Evolutionary conservation across 2,797 vertebrate species (phyloP), one percentile per base, ranked within the genome.

Genomic region (Serranus cabrilla): DNA sequence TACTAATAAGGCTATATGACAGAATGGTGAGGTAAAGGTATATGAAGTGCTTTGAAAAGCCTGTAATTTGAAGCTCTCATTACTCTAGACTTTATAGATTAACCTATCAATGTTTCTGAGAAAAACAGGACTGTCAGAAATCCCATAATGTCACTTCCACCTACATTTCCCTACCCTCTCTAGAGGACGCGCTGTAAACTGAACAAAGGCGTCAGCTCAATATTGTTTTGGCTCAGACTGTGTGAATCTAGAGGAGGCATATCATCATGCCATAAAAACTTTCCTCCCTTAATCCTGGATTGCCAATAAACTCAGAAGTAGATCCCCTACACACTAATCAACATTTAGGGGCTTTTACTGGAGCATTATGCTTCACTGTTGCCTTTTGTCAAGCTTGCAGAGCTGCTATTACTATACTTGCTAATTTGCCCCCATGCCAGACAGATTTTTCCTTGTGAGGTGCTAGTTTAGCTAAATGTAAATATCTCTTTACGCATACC

Each of bases 101-200:
- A 77, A 80, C 68, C 23, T 62, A 60, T 62, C 79, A 76, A 45
- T 63, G 65, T 85, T 68, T 67, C 55, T 31, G 20, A 81, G 68
- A 81, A 79, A 82, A 78, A 88, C 59, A 31, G 78, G 54, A 83
- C 61, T 59, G 81, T 86, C 87, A 88, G 55, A 78, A 71, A 56
- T 62, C 61, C 75, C 61, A 55, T 78, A 67, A 78, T 74, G 43
- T 56, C 21, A 80, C 81, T 68, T 42, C 49, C 56, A 40, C 56
- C 76, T 49, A 68, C 73, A 63, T 47, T n/a, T 50, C 69, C 9
- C 34, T 20, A 0, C 46, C 27, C 54, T 68, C 65, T 61, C 34
- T 21, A 27, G 65, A 60, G 61, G 31, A 37, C 46, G 25, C 67
- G 4, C n/a, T 49, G 58, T 59, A 50, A 67, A 60, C 14, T 4